Evolutionary conservation across 2,888 invertebrate genomes (phyloP).

Genomic region (Entomobrya multifasciata): DNA sequence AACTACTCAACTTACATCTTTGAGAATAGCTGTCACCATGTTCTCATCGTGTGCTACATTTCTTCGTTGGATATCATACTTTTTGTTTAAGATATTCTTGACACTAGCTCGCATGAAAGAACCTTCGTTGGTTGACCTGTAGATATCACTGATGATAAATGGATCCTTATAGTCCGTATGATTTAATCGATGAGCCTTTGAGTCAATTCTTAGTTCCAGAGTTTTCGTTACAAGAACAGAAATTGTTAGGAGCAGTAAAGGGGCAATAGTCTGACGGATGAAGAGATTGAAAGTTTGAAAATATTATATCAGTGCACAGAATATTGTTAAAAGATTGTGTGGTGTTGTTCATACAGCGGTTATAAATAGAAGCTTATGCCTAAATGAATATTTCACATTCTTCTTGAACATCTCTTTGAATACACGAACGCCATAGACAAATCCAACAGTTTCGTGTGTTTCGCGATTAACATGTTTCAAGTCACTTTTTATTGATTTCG

Average conservation of each 20-base stretch:
- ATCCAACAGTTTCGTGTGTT: no score
- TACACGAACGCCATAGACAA: no score
- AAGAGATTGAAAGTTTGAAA: neutral
- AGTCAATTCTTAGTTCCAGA: neutral
- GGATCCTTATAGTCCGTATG: constrained; percentile 34
- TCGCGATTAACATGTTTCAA: no score
- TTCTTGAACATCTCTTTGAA: constrained; percentile 48
- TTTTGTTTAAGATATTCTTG: neutral
- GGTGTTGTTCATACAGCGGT: constrained; percentile 15
- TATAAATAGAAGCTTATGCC: constrained; percentile 2
- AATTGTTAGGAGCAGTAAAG: neutral
- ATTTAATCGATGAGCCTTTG: neutral
- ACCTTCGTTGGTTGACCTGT: constrained; percentile 47
- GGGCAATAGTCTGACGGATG: constrained; percentile 2
- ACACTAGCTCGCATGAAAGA: constrained; percentile 38
- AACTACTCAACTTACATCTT: neutral
- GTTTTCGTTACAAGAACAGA: neutral
- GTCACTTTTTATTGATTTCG: neutral
- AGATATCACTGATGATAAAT: constrained; percentile 30
- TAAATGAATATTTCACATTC: constrained; percentile 31
- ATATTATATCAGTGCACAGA: no score
- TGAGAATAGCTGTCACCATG: neutral
- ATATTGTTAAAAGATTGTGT: no score
- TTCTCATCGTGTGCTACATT: constrained; percentile 8
- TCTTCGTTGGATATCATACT: neutral